Evolutionary conservation across 2,113 vertebrate genomes (phyloP).

Genomic region (Taxidea taxus): DNA sequence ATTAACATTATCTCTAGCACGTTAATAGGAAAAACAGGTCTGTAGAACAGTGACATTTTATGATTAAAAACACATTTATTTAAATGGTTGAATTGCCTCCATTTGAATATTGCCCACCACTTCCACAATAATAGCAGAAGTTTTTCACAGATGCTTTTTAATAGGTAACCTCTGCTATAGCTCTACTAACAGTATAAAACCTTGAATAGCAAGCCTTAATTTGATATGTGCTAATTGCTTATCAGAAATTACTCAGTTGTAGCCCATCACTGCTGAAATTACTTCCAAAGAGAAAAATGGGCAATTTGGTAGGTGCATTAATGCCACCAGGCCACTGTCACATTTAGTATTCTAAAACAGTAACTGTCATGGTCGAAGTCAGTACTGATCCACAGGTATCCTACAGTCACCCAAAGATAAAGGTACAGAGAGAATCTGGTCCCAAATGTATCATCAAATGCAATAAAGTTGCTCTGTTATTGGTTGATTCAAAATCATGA

Average conservation of each 20-base stretch:
- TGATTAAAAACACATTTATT: constrained; percentile 74
- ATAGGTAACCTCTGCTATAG: constrained; percentile 65
- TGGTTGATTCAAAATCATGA: constrained; percentile 41
- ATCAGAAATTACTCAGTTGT: constrained; percentile 62
- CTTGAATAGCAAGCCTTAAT: constrained; percentile 47
- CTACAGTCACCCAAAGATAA: neutral
- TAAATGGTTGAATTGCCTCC: constrained; percentile 76
- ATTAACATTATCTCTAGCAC: constrained; percentile 52
- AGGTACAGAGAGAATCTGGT: neutral
- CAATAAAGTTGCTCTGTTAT: neutral
- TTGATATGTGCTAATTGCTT: constrained; percentile 66
- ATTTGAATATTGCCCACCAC: constrained; percentile 74
- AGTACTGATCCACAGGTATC: neutral
- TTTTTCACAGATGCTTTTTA: constrained; percentile 64
- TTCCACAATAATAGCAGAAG: constrained; percentile 61
- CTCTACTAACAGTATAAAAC: constrained; percentile 43
- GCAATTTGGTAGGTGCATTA: constrained; percentile 35
- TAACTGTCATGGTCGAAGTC: neutral
- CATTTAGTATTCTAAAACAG: constrained; percentile 10
- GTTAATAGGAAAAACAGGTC: constrained; percentile 64
- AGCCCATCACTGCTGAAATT: constrained; percentile 45
- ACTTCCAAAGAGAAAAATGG: constrained; percentile 46
- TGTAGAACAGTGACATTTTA: constrained; percentile 41
- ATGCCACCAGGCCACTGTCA: neutral
- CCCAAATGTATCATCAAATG: neutral